Evolutionary conservation across 2,888 invertebrate species (phyloP), one percentile per base, ranked within the genome.

Genomic region (Beris morrisii): DNA sequence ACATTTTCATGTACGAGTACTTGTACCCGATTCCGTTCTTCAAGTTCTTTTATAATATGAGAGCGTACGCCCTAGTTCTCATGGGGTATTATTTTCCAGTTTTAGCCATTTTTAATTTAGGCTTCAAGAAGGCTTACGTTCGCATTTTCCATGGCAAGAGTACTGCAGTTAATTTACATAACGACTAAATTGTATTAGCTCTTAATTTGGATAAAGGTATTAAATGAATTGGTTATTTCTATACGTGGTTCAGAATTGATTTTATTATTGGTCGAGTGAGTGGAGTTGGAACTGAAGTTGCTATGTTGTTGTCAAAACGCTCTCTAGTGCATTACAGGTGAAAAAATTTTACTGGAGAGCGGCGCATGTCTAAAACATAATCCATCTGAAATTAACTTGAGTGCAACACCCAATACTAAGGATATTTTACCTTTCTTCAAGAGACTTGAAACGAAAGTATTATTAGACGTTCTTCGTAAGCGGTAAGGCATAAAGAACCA

Each of bases 21-120:
- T 64, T 83, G 0, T 79, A 83, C 71, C 71, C 73, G 0, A 81
- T 79, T 6, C 76, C 71, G 65, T 71, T 84, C 48, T 84, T 86
- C 38, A 81, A 87, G 12, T 73, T 81, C 4, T 83, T 84, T 70
- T 83, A 86, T 66, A 89, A 89, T 73, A 72, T 77, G 11, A 79
- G 84, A 63, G 85, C 86, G 76, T 77, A 79, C 68, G 74, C 86
- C 4, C 79, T 84, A 4, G 73, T 89, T 4, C 83, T 84, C 71
- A 74, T 89, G 0, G 85, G 88, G 75, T 84, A 84, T 70, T 82
- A 86, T 53, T 86, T 84, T 72, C 90, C 90, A 0, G 85, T 87
- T 71, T 73, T 89, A 48, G 87, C 88, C 0, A 86, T 86, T 75
- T 83, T 83, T 71, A 81, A 78, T 30, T 89, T 84, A 72, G 89